Conservation (phyloP, 2,888 invertebrate genomes). For the Ceramica pisi region DNA sequence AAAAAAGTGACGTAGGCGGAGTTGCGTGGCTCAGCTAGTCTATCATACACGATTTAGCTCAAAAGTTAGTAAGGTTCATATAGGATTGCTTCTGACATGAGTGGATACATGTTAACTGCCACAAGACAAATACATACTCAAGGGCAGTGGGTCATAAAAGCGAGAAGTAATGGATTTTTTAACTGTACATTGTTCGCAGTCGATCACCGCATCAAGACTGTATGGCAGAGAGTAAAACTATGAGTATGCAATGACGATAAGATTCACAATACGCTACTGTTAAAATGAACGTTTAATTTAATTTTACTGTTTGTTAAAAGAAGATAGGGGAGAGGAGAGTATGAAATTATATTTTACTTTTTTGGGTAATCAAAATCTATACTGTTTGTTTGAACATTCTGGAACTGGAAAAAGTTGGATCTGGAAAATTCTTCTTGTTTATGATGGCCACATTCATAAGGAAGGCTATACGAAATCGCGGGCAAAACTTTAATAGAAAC, state of each 20-base stretch:
- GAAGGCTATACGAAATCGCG: too few relatives aligned
- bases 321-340: too few relatives aligned
- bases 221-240: background rate
- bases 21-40: too few relatives aligned
- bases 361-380: too few relatives aligned
- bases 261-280: background rate
- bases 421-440: too few relatives aligned
- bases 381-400: too few relatives aligned
- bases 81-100: background rate
- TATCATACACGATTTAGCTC: background rate
- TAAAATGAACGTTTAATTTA: background rate
- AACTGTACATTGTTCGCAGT: slow-evolving; percentile 38
- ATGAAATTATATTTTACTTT: too few relatives aligned
- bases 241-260: background rate
- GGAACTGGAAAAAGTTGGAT: too few relatives aligned
- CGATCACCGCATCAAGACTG: slow-evolving; percentile 26
- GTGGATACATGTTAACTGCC: slow-evolving; percentile 11
- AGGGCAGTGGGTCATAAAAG: slow-evolving; percentile 25
- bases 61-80: slow-evolving; percentile 4
- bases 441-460: too few relatives aligned
- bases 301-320: background rate
- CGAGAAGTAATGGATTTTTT: slow-evolving; percentile 45
- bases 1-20: too few relatives aligned
- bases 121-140: slow-evolving; percentile 29
- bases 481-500: too few relatives aligned